Percentiles rank a stretch among this genome's conserved stretches.
These are phyloP conservation scores for Ericerus pela DNA, from an alignment of 1,140 invertebrate species.

Conservation along the genomic window DNA sequence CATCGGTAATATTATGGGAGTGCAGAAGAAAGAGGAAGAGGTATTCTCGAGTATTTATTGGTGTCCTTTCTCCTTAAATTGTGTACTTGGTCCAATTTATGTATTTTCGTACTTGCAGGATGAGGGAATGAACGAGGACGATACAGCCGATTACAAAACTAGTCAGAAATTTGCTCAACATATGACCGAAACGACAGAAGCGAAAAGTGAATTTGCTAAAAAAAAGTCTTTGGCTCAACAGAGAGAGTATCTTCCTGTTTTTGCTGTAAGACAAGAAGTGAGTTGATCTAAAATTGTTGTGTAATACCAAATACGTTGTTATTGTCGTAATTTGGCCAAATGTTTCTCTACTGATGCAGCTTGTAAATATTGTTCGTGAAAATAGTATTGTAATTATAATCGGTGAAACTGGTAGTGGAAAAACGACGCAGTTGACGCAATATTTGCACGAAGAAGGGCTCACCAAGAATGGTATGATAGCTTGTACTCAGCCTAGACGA, in stretches of 20 bases:
- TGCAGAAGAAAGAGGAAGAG: conserved; percentile 58
- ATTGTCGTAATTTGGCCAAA: background rate
- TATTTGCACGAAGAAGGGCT: conserved; percentile 97
- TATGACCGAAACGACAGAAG: conserved; percentile 56
- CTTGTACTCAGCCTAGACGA: conserved; percentile 60
- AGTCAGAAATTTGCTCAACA: conserved; percentile 96
- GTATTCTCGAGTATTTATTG: background rate
- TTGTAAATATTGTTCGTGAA: conserved; percentile 84
- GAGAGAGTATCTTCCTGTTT: conserved; percentile 84
- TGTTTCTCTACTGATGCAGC: conserved; percentile 23
- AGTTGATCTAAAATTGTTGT: conserved; percentile 5
- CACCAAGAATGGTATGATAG: conserved; percentile 82
- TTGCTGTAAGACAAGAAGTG: conserved; percentile 82
- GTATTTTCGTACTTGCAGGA: conserved; percentile 26
- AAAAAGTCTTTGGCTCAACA: conserved; percentile 78
- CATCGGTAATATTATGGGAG: conserved; percentile 93
- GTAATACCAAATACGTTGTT: background rate
- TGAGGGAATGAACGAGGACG: conserved; percentile 39
- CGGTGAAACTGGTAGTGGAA: conserved; percentile 96
- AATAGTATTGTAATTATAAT: conserved; percentile 89
- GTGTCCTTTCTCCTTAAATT: background rate
- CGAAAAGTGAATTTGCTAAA: conserved; percentile 76
- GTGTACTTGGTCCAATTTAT: conserved; percentile 1
- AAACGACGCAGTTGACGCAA: conserved; percentile 97
- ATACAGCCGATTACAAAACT: conserved; percentile 57